Conservation (phyloP, 2,888 invertebrate species). For the Liodrosophila aerea region DNA sequence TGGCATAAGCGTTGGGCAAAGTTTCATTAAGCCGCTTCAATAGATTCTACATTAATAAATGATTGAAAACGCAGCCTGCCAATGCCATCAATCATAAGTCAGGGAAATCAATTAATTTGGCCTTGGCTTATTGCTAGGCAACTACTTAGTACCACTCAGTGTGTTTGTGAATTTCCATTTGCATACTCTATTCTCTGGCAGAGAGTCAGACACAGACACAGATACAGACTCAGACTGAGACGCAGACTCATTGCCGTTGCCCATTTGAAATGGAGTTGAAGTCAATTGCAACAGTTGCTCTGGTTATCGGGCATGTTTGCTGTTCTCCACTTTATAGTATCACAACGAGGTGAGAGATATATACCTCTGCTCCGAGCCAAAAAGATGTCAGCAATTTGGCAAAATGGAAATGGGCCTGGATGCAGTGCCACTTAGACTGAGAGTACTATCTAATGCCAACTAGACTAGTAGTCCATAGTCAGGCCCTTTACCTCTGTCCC, state of each 20-base stretch:
- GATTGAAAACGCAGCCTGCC: slow-evolving; percentile 62
- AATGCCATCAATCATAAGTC: slow-evolving; percentile 69
- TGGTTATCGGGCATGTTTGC: slow-evolving; percentile 40
- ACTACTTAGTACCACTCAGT: slow-evolving; percentile 10
- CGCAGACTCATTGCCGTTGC: slow-evolving; percentile 21
- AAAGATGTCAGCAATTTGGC: slow-evolving; percentile 52
- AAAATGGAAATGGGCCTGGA: slow-evolving; percentile 34
- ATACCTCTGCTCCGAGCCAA: neutral
- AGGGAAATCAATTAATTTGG: slow-evolving; percentile 70
- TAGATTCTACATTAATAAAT: slow-evolving; percentile 68
- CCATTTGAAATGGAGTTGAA: slow-evolving; percentile 60
- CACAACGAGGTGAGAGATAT: neutral
- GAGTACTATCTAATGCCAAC: no score
- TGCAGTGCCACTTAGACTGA: slow-evolving; percentile 24
- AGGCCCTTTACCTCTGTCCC: neutral
- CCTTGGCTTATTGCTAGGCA: slow-evolving; percentile 49
- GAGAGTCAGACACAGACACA: no score
- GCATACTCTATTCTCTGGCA: no score
- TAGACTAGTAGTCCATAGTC: slow-evolving; percentile 17
- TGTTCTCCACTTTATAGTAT: slow-evolving; percentile 34
- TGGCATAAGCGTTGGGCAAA: slow-evolving; percentile 35
- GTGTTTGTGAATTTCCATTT: no score
- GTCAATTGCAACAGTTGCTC: slow-evolving; percentile 57
- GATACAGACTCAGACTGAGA: no score
- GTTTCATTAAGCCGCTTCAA: slow-evolving; percentile 65